Evolutionary conservation across 2,797 vertebrate species (phyloP).

Genomic region (Erethizon dorsatum): DNA sequence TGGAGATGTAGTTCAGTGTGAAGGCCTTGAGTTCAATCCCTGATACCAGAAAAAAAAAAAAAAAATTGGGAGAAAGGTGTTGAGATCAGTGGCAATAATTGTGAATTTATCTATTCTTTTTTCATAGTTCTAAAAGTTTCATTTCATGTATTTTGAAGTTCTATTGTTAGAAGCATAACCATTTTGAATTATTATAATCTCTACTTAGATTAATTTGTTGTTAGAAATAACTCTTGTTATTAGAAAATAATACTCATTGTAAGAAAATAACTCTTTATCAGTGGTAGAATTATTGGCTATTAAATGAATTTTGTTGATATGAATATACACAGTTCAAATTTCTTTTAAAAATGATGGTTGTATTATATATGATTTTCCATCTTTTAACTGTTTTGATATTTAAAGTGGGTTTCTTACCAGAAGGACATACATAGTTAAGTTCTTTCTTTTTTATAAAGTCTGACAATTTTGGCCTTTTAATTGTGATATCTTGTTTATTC

Average conservation of each 20-base stretch:
- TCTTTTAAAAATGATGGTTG: background rate
- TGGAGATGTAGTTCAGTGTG: background rate
- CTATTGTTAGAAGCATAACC: background rate
- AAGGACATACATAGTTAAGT: background rate
- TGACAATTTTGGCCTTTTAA: background rate
- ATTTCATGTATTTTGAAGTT: constrained; percentile 14
- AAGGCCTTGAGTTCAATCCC: background rate
- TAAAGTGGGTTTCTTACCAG: background rate
- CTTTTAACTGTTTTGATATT: background rate
- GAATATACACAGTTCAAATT: background rate
- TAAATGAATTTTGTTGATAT: background rate
- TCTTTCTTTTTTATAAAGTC: background rate
- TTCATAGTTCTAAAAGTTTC: background rate
- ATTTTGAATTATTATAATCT: background rate
- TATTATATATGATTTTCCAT: background rate
- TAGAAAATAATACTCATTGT: too few relatives aligned
- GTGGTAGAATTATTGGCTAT: background rate
- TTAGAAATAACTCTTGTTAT: background rate
- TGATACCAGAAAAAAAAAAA: background rate
- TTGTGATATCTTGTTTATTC: background rate
- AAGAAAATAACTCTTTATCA: background rate
- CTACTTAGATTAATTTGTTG: background rate
- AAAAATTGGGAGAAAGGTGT: background rate
- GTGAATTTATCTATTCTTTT: background rate
- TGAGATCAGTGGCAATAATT: background rate